Evolutionary conservation across 2,888 invertebrate species (phyloP), one percentile per base, ranked within the genome.

Genomic region (Lasioglossum leucozonium): DNA sequence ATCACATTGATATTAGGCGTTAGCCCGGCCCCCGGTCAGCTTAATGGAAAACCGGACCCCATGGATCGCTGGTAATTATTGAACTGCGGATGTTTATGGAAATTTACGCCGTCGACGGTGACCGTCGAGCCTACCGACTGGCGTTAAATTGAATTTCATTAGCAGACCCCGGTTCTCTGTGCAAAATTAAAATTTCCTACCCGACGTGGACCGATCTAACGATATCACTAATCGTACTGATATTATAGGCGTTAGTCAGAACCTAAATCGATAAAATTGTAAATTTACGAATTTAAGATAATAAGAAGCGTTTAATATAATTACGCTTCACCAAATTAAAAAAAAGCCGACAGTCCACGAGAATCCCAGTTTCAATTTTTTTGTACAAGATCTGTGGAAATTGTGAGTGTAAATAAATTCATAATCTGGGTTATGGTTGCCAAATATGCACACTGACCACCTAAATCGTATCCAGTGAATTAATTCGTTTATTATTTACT

Each of bases 1-100:
- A 87, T 87, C 71, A 26, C 55, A 79, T 82, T 85, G 78, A 81
- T 82, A 85, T 87, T 79, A 81, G 65, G 44, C 76, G 72, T 74
- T 77, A 65, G 30, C 18, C 55, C 10, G 22, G 37, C 26, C 37
- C 13, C 71, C 44, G 40, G 18, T 47, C 18, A 18, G 69, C n/a
- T 58, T 37, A 69, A 69, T 40, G 77, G 26, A 18, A 30, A 11
- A 22, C 72, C 11, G 30, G 26, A 55, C 4, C 34, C 34, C 51
- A 13, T 11, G 11, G 26, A 55, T 42, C 51, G 8, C 26, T 26
- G 30, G 30, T 26, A 26, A 40, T 26, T 18, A 58, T 13, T 30
- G 16, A 16, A 62, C 62, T 62, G 62, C 62, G 26, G 30, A 5
- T 62, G 30, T 30, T 58, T 58, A 26, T 30, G 5, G 30, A 6